These are phyloP conservation scores for Alosa sapidissima DNA, from an alignment of 2,797 vertebrate species.

Conservation along the genomic window DNA sequence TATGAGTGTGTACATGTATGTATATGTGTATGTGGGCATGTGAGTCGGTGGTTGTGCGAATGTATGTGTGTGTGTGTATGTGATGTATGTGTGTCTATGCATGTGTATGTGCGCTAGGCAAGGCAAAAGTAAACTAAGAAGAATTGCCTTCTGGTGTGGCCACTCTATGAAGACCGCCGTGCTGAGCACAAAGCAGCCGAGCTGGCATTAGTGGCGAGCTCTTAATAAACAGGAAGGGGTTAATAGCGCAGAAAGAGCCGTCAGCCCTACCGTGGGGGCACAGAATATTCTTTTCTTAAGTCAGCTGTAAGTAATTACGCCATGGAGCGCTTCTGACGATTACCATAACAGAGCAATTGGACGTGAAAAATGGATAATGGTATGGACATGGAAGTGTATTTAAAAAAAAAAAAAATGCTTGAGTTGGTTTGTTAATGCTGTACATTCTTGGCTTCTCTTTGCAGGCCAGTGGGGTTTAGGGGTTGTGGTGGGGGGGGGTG, in stretches of 20 bases:
- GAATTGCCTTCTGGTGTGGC: constrained; percentile 64
- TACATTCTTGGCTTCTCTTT: constrained; percentile 46
- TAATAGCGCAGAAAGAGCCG: constrained; percentile 99
- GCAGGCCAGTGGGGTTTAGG: constrained; percentile 35
- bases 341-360: constrained; percentile 99
- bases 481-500: constrained; percentile 41
- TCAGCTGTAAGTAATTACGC: constrained; percentile 99
- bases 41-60: background rate
- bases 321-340: constrained; percentile 97
- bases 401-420: constrained; percentile 77
- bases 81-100: background rate
- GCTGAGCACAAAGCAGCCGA: constrained; percentile 72
- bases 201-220: constrained; percentile 92
- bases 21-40: background rate
- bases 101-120: background rate
- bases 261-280: constrained; percentile 92
- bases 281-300: constrained; percentile 97
- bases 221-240: constrained; percentile 99
- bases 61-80: background rate
- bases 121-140: constrained; percentile 52
- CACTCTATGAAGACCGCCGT: constrained; percentile 73
- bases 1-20: background rate
- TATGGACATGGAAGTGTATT: constrained; percentile 93
- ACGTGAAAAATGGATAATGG: constrained; percentile 99
- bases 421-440: constrained; percentile 74